Evolutionary conservation across 2,113 vertebrate species (phyloP), one percentile per base, ranked within the genome.

Genomic region (Brienomyrus longianalis): DNA sequence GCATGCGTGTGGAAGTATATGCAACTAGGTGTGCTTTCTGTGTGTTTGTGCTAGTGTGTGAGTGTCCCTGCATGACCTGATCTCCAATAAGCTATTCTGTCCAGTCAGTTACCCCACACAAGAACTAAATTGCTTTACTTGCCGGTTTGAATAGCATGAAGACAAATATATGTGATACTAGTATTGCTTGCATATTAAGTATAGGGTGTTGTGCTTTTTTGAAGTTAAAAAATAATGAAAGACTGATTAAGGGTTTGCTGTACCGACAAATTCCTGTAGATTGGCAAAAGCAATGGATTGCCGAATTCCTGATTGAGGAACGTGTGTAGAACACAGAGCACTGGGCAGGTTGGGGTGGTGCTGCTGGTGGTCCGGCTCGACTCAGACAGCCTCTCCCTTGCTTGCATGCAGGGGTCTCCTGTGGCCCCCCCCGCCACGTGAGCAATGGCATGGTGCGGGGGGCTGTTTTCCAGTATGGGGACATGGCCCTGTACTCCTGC

Each of bases 401-500:
- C 93, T 93, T 94, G 96, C 94, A 91, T 94, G 21, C 94, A 99
- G 98, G 97, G 96, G 98, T 99, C 90, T 98, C 97, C 91, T 99
- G 98, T 2, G 96, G 98, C 84, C 96, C 96, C 74, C 98, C 98
- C 74, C 92, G 95, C 93, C 96, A 96, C 0, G 93, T 97, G 83
- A 95, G 97, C 94, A 97, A 99, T 62, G 98, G 97, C 59, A 96
- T 99, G 94, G 94, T 96, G 91, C 97, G 96, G 94, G 98, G 98
- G 86, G 92, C 95, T 0, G 96, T 95, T 94, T 97, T 98, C 94
- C 98, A 98, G 90, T 98, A 97, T 56, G 98, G 98, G 92, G 98
- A 99, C 93, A 94, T 98, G 96, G 93, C 97, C 88, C 97, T 94
- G 91, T 99, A 99, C 93, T 98, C 98, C 0, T 99, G 98, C 95